Conservation (phyloP, 1,140 invertebrate species). For the Heterodera schachtii region DNA sequence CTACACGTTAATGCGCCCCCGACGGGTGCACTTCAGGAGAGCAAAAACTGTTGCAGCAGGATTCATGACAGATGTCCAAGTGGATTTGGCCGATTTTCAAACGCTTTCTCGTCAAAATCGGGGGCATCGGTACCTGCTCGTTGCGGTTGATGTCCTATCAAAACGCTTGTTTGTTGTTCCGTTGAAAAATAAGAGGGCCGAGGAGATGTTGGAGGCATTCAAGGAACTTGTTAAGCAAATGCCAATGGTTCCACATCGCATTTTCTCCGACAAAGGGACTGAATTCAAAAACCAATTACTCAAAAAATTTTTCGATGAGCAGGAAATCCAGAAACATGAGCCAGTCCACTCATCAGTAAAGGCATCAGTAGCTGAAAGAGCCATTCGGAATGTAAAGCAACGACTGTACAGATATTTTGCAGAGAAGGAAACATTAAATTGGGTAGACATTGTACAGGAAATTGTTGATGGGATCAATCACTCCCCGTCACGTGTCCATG, state of each 20-base stretch:
- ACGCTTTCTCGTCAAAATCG: conserved; percentile 19
- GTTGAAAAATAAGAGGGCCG: conserved; percentile 31
- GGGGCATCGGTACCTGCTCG: conserved; percentile 34
- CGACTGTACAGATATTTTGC: conserved; percentile 44
- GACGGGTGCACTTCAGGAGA: conserved; percentile 11
- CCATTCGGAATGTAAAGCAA: conserved; percentile 38
- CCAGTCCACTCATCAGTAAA: conserved; percentile 38
- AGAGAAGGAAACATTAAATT: conserved; percentile 13
- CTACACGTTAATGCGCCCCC: too few species aligned
- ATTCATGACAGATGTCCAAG: conserved; percentile 45
- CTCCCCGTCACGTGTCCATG: too few species aligned
- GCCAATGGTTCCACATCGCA: conserved; percentile 12
- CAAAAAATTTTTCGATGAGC: too few species aligned
- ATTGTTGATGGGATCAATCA: conserved; percentile 9
- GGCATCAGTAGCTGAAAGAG: conserved; percentile 42
- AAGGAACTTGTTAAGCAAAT: conserved; percentile 29
- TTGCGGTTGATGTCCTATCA: conserved; percentile 14
- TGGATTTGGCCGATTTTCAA: conserved; percentile 38
- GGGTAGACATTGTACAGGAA: conserved; percentile 37
- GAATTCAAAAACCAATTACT: too few species aligned
- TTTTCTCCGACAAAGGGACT: too few species aligned
- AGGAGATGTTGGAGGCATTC: conserved; percentile 36
- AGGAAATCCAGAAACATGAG: neutral
- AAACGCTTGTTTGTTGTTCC: conserved; percentile 32
- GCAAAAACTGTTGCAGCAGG: conserved; percentile 32